Base-by-base conservation (phyloP, 2,797 vertebrate genomes). In the Sebastes steindachneri region DNA sequence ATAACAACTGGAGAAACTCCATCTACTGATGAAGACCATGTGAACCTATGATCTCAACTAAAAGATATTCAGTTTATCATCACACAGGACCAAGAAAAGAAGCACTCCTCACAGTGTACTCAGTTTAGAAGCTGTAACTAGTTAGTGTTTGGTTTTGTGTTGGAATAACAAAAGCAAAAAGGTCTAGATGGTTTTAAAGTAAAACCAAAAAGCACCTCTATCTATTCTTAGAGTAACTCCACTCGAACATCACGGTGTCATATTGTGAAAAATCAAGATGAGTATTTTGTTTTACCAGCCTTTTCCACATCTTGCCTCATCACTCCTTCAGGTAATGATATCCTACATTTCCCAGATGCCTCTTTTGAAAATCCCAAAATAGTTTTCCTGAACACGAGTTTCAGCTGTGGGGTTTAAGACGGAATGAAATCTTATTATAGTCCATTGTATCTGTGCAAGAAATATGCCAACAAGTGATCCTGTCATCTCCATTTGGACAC, bases 381-480 rank as follows among this genome's bases (percentile, higher is more conserved):
- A 57, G 74, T 45, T 37, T 59, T 1, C 11, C 54, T 8, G 37
- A 65, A 25, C 28, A 17, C 5, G 28, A 75, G 37, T 33, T 63
- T 57, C 10, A 45, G 29, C 68, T 37, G 35, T 9, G 54, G 45
- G 31, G 25, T 26, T 68, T n/a, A 41, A 53, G 31, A n/a, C 35
- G 1, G 6, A 83, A 19, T 48, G 10, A 68, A 73, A 73, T 65
- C 63, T 68, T n/a, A 60, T 74, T 62, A 77, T 4, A 78, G 45
- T 21, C 55, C 2, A 17, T 26, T 59, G 21, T 77, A 70, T 66
- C 31, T 23, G 62, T 7, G 53, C 14, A 26, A 68, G 28, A 74
- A 58, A 21, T 25, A 29, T 31, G 26, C 74, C 37, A 41, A 71
- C 63, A 55, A 77, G 62, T 60, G 48, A 82, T 83, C 29, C 54